Percentiles rank a stretch among this genome's conserved stretches.
Evolutionary conservation across 1,140 invertebrate species (phyloP).

Genomic region (Augochlora pura): DNA sequence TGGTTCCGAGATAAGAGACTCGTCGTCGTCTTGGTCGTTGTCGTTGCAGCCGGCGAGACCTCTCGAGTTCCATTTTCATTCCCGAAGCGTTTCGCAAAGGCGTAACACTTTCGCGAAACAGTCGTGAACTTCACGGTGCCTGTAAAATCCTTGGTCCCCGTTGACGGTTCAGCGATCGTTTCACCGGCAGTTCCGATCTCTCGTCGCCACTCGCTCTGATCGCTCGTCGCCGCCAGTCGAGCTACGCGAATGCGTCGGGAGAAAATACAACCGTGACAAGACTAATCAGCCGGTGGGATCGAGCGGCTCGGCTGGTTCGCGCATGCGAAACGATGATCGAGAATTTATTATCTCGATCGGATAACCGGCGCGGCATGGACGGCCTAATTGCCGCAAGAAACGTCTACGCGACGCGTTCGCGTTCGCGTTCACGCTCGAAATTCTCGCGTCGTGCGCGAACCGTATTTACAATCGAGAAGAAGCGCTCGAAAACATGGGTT

Average conservation of each 20-base stretch:
- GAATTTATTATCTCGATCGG: slow-evolving; percentile 17
- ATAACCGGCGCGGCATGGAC: slow-evolving; percentile 9
- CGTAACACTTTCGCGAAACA: slow-evolving; percentile 5
- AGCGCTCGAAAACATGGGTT: too few relatives aligned
- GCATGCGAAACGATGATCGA: slow-evolving; percentile 1
- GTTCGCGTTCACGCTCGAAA: not conserved
- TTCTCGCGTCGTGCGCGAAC: too few relatives aligned
- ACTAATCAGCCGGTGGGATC: slow-evolving; percentile 10
- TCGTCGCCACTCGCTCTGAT: not conserved
- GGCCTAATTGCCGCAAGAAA: slow-evolving; percentile 12
- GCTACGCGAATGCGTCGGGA: not conserved
- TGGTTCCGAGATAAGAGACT: too few relatives aligned
- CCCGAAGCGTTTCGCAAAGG: too few relatives aligned
- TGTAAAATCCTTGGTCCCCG: slow-evolving; percentile 13
- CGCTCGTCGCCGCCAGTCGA: not conserved
- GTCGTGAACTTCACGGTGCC: slow-evolving; percentile 3
- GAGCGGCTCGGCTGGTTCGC: slow-evolving; percentile 1
- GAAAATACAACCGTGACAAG: slow-evolving; percentile 1
- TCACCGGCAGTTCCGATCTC: not conserved
- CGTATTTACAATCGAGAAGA: too few relatives aligned
- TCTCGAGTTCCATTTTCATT: slow-evolving; percentile 12
- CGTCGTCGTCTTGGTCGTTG: too few relatives aligned
- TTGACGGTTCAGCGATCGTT: not conserved
- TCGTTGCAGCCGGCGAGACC: not conserved
- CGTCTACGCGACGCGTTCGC: not conserved